A percentile compares a stretch with the other conserved stretches of the same genome.
Evolutionary conservation across 1,140 invertebrate genomes (phyloP).

Genomic region (Gonioctena quinquepunctata): DNA sequence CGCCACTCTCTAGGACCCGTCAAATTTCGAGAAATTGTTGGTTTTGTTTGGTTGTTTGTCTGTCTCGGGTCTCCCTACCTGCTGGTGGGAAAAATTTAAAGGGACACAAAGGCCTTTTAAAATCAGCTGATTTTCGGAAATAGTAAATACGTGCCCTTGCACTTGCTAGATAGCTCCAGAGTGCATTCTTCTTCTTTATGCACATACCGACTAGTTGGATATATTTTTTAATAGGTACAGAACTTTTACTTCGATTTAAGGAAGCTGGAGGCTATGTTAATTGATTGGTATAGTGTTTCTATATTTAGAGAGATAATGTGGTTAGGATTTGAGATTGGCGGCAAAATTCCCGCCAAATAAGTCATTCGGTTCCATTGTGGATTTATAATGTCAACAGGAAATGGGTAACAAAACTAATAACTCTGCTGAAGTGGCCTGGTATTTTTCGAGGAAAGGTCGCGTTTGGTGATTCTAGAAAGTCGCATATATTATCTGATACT

Average conservation of each 20-base stretch:
- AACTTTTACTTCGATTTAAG: too few relatives aligned
- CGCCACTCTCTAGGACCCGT: background rate
- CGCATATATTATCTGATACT: too few relatives aligned
- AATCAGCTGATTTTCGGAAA: constrained; percentile 8
- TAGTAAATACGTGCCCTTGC: constrained; percentile 6
- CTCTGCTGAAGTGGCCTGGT: background rate
- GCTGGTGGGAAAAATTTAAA: constrained; percentile 4
- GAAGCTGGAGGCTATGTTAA: too few relatives aligned
- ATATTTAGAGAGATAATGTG: too few relatives aligned
- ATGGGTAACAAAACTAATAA: background rate
- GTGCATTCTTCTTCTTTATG: too few relatives aligned
- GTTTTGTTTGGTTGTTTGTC: background rate
- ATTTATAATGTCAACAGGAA: background rate
- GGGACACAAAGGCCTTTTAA: constrained; percentile 7
- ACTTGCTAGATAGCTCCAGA: constrained; percentile 1
- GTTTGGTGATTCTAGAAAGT: background rate
- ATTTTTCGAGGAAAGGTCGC: background rate
- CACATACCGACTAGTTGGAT: too few relatives aligned
- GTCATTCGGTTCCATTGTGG: background rate
- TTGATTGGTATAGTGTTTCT: too few relatives aligned
- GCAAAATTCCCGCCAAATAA: background rate
- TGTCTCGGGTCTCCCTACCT: background rate
- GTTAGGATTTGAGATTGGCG: too few relatives aligned
- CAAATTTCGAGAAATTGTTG: constrained; percentile 5
- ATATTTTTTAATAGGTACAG: too few relatives aligned